Base-by-base conservation (phyloP, 2,888 invertebrate genomes). In the Busseola fusca region DNA sequence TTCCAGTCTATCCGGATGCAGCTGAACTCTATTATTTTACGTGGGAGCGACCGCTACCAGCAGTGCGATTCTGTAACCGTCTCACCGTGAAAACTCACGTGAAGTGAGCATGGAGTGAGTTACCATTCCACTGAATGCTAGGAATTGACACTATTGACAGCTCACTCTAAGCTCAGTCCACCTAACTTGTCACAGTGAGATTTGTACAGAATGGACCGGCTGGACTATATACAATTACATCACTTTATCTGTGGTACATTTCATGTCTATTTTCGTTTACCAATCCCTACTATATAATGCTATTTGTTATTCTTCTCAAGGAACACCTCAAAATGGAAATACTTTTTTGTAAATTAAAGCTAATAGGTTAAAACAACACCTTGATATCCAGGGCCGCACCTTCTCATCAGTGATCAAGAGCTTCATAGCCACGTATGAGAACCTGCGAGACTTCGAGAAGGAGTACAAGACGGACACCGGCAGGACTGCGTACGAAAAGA, bases 381-480 rank as follows among this genome's bases (percentile, higher is more conserved):
- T 37, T 48, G 6, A 18, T 48, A 18, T 42, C 72, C 93, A 98
- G 98, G 98, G 98, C 18, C 96, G 97, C 58, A 98, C 97, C 45
- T 98, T 98, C 88, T 96, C 96, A 1, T 95, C 97, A 9, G 86
- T 98, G 66, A 98, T 98, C 81, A 97, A 97, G 80, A 96, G 96
- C 85, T 97, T 97, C 90, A 86, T 98, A 30, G 96, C 96, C 37
- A 93, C 93, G 25, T 96, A 96, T 50, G 90, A 84, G 4, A 95
- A 98, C 71, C 96, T 97, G 70, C 96, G 97, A 0, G 96, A 96
- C 62, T 97, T 97, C 87, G 94, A 98, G 74, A 97, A 97, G 7
- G 96, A 97, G 40, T 98, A 98, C 90, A 96, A 97, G 72, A 97
- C 97, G 0, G 94, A 96, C 14, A 96, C 96, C 81, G 98, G 98